Evolutionary conservation across 2,888 invertebrate species (phyloP), one percentile per base, ranked within the genome.

Genomic region (Tetrapedia diversipes): DNA sequence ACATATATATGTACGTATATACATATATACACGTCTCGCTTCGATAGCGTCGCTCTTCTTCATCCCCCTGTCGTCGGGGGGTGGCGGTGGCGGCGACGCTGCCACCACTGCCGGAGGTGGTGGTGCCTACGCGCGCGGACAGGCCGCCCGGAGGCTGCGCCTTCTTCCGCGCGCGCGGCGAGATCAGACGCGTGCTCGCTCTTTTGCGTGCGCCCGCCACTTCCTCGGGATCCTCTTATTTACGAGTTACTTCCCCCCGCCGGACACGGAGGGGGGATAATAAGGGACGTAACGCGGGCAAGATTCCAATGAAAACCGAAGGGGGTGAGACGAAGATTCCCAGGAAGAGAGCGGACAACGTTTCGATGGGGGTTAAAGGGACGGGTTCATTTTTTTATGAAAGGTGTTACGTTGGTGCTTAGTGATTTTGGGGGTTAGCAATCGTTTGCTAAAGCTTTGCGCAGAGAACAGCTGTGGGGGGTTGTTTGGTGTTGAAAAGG

Each of bases 21-120:
- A 85, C 78, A 79, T 83, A 81, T 85, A 85, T 85, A 85, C 63
- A 85, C 77, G 85, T 85, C 85, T 85, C 85, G 77, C 85, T 85
- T 85, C 83, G 85, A 85, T 85, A 81, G 67, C 85, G 51, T 79
- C 79, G 85, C 83, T 85, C 85, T 85, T 85, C 85, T 85, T 85
- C 85, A 85, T 85, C 85, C 85, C 85, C 83, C 80, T 81, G 85
- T 85, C 85, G 85, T 85, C 81, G 85, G 84, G 82, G 81, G 85
- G 84, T 81, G 81, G 79, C 69, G 71, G 51, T 59, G 67, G 47
- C 34, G 49, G 63, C 24, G 69, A 54, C 53, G 59, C 27, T 24
- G 63, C 37, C 32, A 59, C 24, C 27, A 45, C n/a, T 53, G 51
- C 32, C 37, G 24, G 56, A 47, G 60, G 59, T 49, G 68, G 43